Conservation (phyloP, 1,140 invertebrate genomes). For the Drosophila guanche region DNA sequence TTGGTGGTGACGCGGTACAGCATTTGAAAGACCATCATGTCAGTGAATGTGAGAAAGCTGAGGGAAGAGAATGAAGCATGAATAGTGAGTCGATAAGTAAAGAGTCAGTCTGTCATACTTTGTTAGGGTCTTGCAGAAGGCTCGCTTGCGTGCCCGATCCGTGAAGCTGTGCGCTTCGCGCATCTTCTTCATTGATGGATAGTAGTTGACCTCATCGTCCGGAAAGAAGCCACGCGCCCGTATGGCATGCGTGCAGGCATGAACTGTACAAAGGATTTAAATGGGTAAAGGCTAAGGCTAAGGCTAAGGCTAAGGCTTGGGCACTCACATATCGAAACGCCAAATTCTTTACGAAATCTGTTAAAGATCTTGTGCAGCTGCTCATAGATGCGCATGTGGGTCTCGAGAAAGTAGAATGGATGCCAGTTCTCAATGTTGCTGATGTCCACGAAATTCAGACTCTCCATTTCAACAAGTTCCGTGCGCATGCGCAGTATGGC, state of each 20-base stretch:
- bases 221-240: slow-evolving; percentile 89
- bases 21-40: slow-evolving; percentile 71
- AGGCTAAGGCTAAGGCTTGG: neutral
- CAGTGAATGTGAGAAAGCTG: slow-evolving; percentile 68
- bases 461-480: slow-evolving; percentile 88
- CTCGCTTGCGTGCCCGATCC: slow-evolving; percentile 91
- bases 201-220: slow-evolving; percentile 87
- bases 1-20: slow-evolving; percentile 63
- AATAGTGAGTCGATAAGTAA: too few species aligned
- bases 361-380: slow-evolving; percentile 47
- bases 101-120: slow-evolving; percentile 84
- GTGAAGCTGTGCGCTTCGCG: slow-evolving; percentile 90
- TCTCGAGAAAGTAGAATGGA: slow-evolving; percentile 88
- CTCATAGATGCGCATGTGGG: slow-evolving; percentile 85
- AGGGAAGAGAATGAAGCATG: neutral
- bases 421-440: slow-evolving; percentile 85
- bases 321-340: slow-evolving; percentile 62
- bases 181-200: slow-evolving; percentile 84
- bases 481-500: slow-evolving; percentile 88
- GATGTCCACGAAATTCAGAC: slow-evolving; percentile 86
- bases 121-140: slow-evolving; percentile 88
- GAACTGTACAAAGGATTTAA: slow-evolving; percentile 68
- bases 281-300: neutral
- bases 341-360: slow-evolving; percentile 64
- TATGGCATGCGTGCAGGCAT: slow-evolving; percentile 89